A percentile compares a stretch with the other conserved stretches of the same genome.
Evolutionary conservation across 1,140 invertebrate species (phyloP).

Genomic region (Caenorhabditis inopinata): DNA sequence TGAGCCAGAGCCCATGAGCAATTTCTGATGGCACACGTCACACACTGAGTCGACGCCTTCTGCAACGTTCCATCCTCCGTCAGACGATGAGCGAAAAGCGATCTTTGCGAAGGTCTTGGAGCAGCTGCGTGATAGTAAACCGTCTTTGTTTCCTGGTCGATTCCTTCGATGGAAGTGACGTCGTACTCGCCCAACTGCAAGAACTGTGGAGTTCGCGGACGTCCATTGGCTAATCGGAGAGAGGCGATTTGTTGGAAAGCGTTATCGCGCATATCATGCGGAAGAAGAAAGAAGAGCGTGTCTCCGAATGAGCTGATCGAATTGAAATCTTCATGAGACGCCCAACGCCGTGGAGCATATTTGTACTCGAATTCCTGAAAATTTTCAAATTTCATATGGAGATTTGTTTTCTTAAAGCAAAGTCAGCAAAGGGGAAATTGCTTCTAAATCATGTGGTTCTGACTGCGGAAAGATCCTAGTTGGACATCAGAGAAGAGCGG

Average conservation of each 20-base stretch:
- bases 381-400: not conserved
- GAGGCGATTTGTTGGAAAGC: slow-evolving; percentile 45
- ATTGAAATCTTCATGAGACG: slow-evolving; percentile 45
- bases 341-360: slow-evolving; percentile 38
- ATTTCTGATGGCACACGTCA: not conserved
- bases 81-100: not conserved
- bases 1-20: not conserved
- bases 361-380: slow-evolving; percentile 39
- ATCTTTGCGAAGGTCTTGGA: not conserved
- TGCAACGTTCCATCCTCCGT: not conserved
- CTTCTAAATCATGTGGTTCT: too few relatives aligned
- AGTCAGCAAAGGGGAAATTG: too few relatives aligned
- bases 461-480: too few relatives aligned
- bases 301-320: not conserved
- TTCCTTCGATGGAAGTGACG: not conserved
- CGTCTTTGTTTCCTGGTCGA: not conserved
- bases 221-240: not conserved
- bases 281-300: slow-evolving; percentile 46
- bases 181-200: slow-evolving; percentile 11
- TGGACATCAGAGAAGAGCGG: too few relatives aligned
- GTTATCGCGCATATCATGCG: slow-evolving; percentile 34
- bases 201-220: not conserved
- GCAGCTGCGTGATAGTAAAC: not conserved
- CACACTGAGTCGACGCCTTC: not conserved
- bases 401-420: slow-evolving; percentile 9